Evolutionary conservation across 2,797 vertebrate genomes (phyloP), one percentile per base, ranked within the genome.

Genomic region (Caiman crocodilus): DNA sequence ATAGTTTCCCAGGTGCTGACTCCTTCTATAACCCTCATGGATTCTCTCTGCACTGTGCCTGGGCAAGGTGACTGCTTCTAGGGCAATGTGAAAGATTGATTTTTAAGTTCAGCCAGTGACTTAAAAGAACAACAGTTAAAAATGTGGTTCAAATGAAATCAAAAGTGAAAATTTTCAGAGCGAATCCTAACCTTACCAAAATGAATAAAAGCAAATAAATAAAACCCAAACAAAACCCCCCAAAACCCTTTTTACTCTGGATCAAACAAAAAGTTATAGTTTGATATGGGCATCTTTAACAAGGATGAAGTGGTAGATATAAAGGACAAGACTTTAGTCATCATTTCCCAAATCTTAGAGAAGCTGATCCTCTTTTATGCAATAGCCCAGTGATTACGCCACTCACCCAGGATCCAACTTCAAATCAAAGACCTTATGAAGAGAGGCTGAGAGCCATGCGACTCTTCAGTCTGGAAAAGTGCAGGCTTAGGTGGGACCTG

Each of bases 331-430:
- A 85, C 35, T 26, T 78, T 58, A 3, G 6, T 6, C 32, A 78
- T 26, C 20, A 10, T 11, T 89, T 25, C 10, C 0, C 4, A 23
- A 0, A 0, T 63, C 20, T 83, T 50, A 28, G 59, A 85, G 65
- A 89, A 7, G 4, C 3, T 11, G 58, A 21, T 8, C 6, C 6
- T 0, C 30, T n/a, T 58, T 69, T 10, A 69, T 32, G 18, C 64
- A 76, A 15, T 1, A 3, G 60, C 35, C 25, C n/a, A 2, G 13
- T 1, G 20, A 42, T 42, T 42, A 42, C 7, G 42, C 42, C 13
- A 5, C 65, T 73, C 56, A 50, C 21, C 21, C 74, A 0, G 1
- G 25, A 26, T 4, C 67, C 2, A 42, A 42, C 7, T 42, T 42
- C 42, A 42, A 42, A 42, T 42, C 42, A 42, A 42, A 42, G 42